These are phyloP conservation scores for Mylabris sibirica DNA, from an alignment of 2,888 invertebrate species.

Conservation along the genomic window DNA sequence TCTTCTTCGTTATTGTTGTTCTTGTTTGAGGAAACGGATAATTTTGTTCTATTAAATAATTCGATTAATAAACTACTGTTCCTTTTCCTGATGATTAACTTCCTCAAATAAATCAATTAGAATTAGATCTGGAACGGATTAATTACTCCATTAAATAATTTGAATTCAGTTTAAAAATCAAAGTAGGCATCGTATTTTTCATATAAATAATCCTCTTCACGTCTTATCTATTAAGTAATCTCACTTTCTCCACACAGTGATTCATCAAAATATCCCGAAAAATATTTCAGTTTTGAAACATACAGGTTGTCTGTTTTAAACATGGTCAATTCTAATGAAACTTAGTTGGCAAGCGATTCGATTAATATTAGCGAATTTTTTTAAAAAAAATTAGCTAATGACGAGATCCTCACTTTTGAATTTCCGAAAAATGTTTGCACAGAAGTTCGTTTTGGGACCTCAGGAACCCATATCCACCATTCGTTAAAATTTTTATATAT, in stretches of 20 bases:
- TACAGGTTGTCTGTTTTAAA: too few relatives aligned
- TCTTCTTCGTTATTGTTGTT: neutral
- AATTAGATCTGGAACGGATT: neutral
- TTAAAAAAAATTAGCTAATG: too few relatives aligned
- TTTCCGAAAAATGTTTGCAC: too few relatives aligned
- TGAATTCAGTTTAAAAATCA: neutral
- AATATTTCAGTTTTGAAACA: neutral
- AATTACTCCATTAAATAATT: neutral
- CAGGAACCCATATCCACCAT: too few relatives aligned
- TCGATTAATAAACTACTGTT: neutral
- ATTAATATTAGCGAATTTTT: too few relatives aligned
- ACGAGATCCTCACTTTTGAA: too few relatives aligned
- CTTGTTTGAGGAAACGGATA: neutral
- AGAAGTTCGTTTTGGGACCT: too few relatives aligned
- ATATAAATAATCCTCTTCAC: neutral
- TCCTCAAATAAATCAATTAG: neutral
- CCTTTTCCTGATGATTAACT: neutral
- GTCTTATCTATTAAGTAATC: neutral
- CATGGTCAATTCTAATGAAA: too few relatives aligned
- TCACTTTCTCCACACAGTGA: neutral
- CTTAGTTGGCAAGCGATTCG: too few relatives aligned
- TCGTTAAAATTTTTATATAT: too few relatives aligned
- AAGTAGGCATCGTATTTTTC: neutral
- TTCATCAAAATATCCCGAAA: neutral
- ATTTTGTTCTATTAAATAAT: constrained; percentile 6